A percentile compares a stretch with the other conserved stretches of the same genome.
These are phyloP conservation scores for Sylvilagus bachmani DNA, from an alignment of 2,113 vertebrate species.

Conservation along the genomic window DNA sequence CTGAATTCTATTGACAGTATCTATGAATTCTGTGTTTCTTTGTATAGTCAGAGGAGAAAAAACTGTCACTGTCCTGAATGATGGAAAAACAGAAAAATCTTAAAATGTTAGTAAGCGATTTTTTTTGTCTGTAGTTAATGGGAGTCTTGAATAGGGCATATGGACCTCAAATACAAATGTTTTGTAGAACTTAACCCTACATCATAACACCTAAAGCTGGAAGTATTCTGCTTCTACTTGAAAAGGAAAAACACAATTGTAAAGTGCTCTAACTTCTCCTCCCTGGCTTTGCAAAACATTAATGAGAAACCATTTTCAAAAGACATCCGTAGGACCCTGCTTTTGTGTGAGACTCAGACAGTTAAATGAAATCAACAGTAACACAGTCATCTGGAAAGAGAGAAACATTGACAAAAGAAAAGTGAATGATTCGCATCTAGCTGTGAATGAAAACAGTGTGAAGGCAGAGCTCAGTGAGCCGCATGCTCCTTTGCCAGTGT, in stretches of 20 bases:
- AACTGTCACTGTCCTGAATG: background rate
- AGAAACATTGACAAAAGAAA: slow-evolving; percentile 64
- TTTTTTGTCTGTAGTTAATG: slow-evolving; percentile 65
- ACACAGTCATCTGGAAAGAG: slow-evolving; percentile 64
- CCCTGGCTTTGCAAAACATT: slow-evolving; percentile 64
- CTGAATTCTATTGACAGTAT: background rate
- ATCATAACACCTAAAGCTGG: background rate
- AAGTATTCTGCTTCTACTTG: slow-evolving; percentile 31
- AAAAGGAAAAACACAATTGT: slow-evolving; percentile 59
- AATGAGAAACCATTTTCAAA: slow-evolving; percentile 76
- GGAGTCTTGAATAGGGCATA: background rate
- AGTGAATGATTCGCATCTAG: slow-evolving; percentile 75
- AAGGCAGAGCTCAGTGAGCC: slow-evolving; percentile 61
- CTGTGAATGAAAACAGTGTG: slow-evolving; percentile 65
- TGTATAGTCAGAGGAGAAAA: background rate
- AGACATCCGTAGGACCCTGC: slow-evolving; percentile 24
- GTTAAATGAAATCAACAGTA: slow-evolving; percentile 77
- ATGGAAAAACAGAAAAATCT: background rate
- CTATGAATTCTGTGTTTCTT: background rate
- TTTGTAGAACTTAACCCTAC: slow-evolving; percentile 70
- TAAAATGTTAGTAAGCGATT: slow-evolving; percentile 29
- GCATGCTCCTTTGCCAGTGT: slow-evolving; percentile 33
- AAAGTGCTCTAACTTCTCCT: slow-evolving; percentile 68
- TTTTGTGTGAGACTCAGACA: slow-evolving; percentile 66
- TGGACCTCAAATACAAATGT: slow-evolving; percentile 57